Evolutionary conservation across 1,140 invertebrate genomes (phyloP), one percentile per base, ranked within the genome.

Genomic region (Cotesia vestalis): DNA sequence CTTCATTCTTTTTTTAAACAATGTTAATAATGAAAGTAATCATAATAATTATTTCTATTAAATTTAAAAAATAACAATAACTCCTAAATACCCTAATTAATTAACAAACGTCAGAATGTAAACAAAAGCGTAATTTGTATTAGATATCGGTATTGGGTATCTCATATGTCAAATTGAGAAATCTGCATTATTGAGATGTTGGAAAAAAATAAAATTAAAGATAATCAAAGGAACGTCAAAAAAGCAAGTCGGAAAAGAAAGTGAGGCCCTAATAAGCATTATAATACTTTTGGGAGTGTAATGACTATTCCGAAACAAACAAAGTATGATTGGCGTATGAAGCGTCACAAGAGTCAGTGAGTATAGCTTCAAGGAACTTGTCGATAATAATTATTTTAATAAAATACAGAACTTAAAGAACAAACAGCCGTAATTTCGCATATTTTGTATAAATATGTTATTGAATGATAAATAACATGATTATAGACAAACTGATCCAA

Each of bases 291-390:
- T 55, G 5, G 53, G 12, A 55, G 17, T 17, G 53, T 55, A 12
- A n/a, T 12, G 4, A 55, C 5, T 8, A 55, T 55, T 55, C 53
- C 53, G 12, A 55, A 17, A 5, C 5, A 2, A 55, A 55, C 53
- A n/a, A 17, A 55, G 12, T 55, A 55, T 55, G 53, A 55, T 17
- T 55, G 53, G 53, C 53, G 53, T 55, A 55, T n/a, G 17, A 55
- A 55, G 17, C 12, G 5, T 9, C 4, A 4, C 4, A 55, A 55
- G 12, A 55, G 17, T 55, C 53, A 55, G 53, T 55, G 12, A 55
- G 53, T 55, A 55, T 55, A 8, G 38, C 8, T 40, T 40, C 38
- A 5, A 40, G 8, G 4, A 40, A 40, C 38, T 40, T 40, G 8
- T 40, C 4, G 8, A 40, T 40, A 5, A 40, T 8, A 40, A 40